Conservation (phyloP, 1,140 invertebrate species). For the Choristoneura fumiferana region DNA sequence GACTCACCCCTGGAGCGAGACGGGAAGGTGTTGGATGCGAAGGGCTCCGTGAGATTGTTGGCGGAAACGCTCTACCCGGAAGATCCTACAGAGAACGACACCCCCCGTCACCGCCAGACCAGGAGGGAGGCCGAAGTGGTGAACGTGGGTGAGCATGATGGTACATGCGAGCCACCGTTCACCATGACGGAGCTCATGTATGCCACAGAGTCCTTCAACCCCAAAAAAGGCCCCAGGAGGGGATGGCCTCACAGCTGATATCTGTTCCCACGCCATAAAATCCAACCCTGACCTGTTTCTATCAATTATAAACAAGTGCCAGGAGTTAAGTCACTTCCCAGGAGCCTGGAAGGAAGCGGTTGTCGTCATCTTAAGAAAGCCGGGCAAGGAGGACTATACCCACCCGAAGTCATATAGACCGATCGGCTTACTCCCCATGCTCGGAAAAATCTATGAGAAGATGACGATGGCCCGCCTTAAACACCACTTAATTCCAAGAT, state of each 20-base stretch:
- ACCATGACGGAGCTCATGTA: not conserved
- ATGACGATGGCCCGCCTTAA: constrained; percentile 11
- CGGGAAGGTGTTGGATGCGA: not conserved
- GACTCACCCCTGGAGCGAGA: constrained; percentile 2
- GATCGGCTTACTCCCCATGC: not conserved
- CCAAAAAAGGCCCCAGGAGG: not conserved
- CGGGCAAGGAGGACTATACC: constrained; percentile 5
- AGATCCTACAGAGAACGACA: not conserved
- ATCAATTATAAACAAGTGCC: not conserved
- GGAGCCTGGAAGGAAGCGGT: constrained; percentile 6
- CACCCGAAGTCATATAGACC: constrained; percentile 8
- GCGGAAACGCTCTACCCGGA: constrained; percentile 20
- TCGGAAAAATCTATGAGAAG: constrained; percentile 23
- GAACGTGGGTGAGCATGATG: not conserved
- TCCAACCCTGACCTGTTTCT: not conserved
- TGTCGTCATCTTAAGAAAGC: not conserved
- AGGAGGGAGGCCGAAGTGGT: not conserved
- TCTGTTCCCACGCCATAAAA: not conserved
- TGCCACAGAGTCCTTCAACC: not conserved
- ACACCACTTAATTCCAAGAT: constrained; percentile 3
- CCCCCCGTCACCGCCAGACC: not conserved
- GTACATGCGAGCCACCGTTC: not conserved
- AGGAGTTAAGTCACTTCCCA: constrained; percentile 2
- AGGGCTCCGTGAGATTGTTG: constrained; percentile 8
- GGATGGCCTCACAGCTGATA: not conserved